These are phyloP conservation scores for Rhabdomys pumilio DNA, from an alignment of 2,797 vertebrate species.

Conservation along the genomic window DNA sequence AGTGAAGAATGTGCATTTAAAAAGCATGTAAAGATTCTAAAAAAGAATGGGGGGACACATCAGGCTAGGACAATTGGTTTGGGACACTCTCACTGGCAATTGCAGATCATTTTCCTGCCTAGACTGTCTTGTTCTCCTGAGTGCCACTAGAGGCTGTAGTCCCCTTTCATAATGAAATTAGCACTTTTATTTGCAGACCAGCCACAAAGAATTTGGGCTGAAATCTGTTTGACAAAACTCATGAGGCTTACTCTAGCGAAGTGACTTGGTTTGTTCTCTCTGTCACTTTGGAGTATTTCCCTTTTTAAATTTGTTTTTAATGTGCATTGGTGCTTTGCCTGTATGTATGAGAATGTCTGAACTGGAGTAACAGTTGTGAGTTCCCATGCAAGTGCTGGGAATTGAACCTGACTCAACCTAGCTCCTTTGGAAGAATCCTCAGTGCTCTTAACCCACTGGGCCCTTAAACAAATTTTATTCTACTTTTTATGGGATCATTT, in stretches of 20 bases:
- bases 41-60: background rate
- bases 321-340: background rate
- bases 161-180: slow-evolving; percentile 51
- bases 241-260: background rate
- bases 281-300: background rate
- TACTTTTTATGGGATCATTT: background rate
- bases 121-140: slow-evolving; percentile 65
- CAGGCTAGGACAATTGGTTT: background rate
- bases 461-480: too few relatives aligned
- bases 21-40: background rate
- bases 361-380: background rate
- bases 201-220: background rate
- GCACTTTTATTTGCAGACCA: background rate
- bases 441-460: too few relatives aligned
- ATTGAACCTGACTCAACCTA: too few relatives aligned
- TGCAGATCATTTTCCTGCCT: background rate
- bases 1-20: background rate
- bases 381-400: too few relatives aligned
- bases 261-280: background rate
- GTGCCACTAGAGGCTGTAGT: slow-evolving; percentile 87
- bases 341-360: background rate
- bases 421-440: too few relatives aligned
- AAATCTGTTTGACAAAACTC: background rate
- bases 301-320: background rate
- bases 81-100: background rate